Evolutionary conservation across 2,888 invertebrate genomes (phyloP), one percentile per base, ranked within the genome.

Genomic region (Plusia festucae): DNA sequence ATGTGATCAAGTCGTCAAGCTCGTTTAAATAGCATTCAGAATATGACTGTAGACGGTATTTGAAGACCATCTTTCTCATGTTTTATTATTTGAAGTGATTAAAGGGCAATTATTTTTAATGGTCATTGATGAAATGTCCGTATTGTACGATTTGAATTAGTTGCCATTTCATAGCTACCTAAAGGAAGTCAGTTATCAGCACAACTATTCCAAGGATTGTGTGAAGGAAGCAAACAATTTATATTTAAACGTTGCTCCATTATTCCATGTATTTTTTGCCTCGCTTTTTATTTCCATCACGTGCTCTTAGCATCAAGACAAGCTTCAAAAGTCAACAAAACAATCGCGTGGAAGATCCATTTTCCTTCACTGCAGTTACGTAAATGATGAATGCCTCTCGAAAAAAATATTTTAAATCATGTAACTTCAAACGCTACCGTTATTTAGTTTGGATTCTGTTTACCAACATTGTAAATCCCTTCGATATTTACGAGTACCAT

Each of bases 401-500:
- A 63, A 65, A 0, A 49, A 11, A 49, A 49, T 49, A 49, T 49
- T 52, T 27, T 61, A 46, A 61, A 71, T 76, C 32, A 60, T 53
- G 49, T 24, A 18, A 61, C 73, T 61, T 73, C 73, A 61, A 74
- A 77, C 30, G 60, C 44, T 49, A 40, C 16, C 44, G 22, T 68
- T 61, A 67, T 63, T 68, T 59, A 60, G 24, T 53, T 24, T 22
- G 24, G 60, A 54, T 34, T 65, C 53, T 78, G 64, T 68, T 68
- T 68, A 68, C 53, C 30, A 68, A 73, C 70, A 68, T 59, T 54
- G 56, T 68, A 64, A 61, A 66, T 64, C 60, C 66, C 30, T 70
- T 75, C 70, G 24, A 62, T 78, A 67, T 78, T 71, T 68, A 72
- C 59, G 70, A 76, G 60, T 30, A n/a, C 30, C 40, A 60, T 76